phyloP scores from a whole-genome alignment of 1,140 invertebrate species.

The Zaprionus lachaisei region DNA sequence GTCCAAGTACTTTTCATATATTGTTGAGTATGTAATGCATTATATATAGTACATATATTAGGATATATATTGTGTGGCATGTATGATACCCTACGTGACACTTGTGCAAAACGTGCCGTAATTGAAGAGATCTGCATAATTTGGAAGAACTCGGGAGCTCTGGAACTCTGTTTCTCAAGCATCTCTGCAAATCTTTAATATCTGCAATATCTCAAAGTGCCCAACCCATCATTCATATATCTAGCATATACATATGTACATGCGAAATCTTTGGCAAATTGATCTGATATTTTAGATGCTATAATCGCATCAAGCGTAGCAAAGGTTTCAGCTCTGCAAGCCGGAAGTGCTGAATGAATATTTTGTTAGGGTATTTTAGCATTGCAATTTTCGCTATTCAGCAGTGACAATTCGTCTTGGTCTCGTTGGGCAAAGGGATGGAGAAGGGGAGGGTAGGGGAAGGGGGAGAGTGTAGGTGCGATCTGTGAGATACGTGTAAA shows the following conservation, averaged over 20 bases:
- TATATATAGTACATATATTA: too few relatives aligned
- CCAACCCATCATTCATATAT: not conserved
- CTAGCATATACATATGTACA: not conserved
- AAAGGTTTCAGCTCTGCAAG: not conserved
- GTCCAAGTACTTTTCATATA: too few relatives aligned
- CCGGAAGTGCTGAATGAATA: not conserved
- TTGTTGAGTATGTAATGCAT: too few relatives aligned
- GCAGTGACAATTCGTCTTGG: constrained; percentile 72
- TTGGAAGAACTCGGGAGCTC: not conserved
- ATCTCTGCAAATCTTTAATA: not conserved
- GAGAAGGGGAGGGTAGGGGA: not conserved
- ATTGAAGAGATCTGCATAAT: not conserved
- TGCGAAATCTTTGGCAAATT: not conserved
- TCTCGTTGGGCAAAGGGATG: constrained; percentile 26
- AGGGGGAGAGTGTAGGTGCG: not conserved
- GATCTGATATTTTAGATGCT: not conserved
- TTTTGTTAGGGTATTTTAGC: constrained; percentile 18
- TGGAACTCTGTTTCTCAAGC: not conserved
- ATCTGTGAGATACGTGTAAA: constrained; percentile 53
- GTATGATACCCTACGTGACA: not conserved
- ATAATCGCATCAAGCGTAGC: not conserved
- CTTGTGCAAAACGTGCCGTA: constrained; percentile 14
- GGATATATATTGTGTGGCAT: too few relatives aligned
- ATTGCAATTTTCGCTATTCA: constrained; percentile 19
- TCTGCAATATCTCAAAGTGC: not conserved